Evolutionary conservation across 2,113 vertebrate genomes (phyloP), one percentile per base, ranked within the genome.

Genomic region (Gavialis gangeticus): DNA sequence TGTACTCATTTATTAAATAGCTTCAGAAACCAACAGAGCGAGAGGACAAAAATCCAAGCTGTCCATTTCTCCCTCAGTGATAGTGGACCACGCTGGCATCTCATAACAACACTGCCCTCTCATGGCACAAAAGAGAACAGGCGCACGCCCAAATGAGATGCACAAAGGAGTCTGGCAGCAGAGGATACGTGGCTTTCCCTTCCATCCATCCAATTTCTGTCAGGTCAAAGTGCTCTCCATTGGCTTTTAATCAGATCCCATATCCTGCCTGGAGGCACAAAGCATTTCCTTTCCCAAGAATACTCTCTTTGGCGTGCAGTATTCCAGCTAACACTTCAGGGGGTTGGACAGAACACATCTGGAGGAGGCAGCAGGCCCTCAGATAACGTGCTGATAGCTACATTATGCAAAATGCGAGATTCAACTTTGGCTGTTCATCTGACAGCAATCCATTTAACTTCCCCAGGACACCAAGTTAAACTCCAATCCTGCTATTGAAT

Each of bases 101-200:
- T 95, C 79, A 71, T 75, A 84, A 11, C 96, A 97, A 97, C 81
- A 97, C 89, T 91, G 95, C 97, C 97, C 97, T 97, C 97, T 97
- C 67, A 89, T 83, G 97, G 88, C 57, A 75, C 6, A 85, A 80
- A 85, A 71, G 60, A 60, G 92, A 87, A 94, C 25, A 94, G 92
- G 18, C 54, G 56, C 15, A 77, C 55, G 27, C 75, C 25, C 34
- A 76, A 76, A 54, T n/a, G 22, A 77, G 5, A 55, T 56, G 28
- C 54, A 56, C 55, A 30, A n/a, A 55, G 54, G 46, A 12, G 56
- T 12, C 75, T 76, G 46, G 24, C 54, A 25, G 46, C 27, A 37
- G 25, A 5, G 24, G 37, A 54, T 54, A 25, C 17, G 27, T 76
- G 75, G 54, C 25, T 56, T 76, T 56, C 46, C 25, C 24, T 24